Evolutionary conservation across 2,113 vertebrate genomes (phyloP), one percentile per base, ranked within the genome.

Genomic region (Atrichornis clamosus): DNA sequence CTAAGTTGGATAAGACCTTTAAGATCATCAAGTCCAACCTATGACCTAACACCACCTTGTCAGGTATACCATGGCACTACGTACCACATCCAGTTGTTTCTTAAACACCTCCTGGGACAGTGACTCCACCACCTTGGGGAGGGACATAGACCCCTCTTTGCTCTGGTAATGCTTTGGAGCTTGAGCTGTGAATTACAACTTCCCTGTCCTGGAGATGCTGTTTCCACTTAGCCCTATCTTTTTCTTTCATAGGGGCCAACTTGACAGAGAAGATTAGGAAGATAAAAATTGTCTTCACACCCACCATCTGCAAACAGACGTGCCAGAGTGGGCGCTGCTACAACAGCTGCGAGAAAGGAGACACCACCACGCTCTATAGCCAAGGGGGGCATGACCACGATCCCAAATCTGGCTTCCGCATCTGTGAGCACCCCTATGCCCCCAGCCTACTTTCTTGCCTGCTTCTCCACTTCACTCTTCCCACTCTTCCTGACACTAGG

Each of bases 281-380:
- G 95, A 98, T 99, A 97, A 98, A 99, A 98, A 99, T 99, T 9
- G 96, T 98, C 97, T 99, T 99, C 98, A 99, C 99, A 12, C 99
- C 99, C 18, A 99, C 99, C 78, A 97, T 99, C 97, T 99, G 99
- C 97, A 99, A 98, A 95, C 98, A 99, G 98, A 99, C 98, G 2
- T 99, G 99, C 96, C 96, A 75, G 79, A 97, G 86, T 2, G 98
- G 98, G 37, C 98, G 94, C 84, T 99, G 99, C 91, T 98, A 98
- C 96, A 99, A 99, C 97, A 98, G 96, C 97, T 99, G 99, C 7
- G 98, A 99, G 97, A 98, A 97, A 41, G 99, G 99, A 21, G 99
- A 99, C 93, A 96, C 99, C 89, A 99, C 99, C 88, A 99, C 99
- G 26, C 96, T 99, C 60, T 99, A 99, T 67, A 99, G 99, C 96